Percentiles rank a stretch among this genome's conserved stretches.
Evolutionary conservation across 2,797 vertebrate genomes (phyloP).

Genomic region (Taeniopygia guttata): DNA sequence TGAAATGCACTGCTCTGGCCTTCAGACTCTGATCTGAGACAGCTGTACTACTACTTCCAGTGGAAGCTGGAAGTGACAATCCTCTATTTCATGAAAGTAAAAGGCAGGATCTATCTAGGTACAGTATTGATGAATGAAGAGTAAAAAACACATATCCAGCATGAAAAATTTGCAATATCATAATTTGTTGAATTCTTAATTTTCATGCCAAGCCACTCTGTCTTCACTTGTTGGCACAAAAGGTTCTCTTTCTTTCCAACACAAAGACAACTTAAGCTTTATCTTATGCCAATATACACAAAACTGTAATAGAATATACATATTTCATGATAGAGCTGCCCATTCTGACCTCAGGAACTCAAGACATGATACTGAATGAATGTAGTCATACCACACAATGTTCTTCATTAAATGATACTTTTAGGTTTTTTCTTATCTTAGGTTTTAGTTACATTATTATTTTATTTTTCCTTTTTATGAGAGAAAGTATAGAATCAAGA

Average conservation of each 20-base stretch:
- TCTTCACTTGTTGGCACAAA: rapidly evolving
- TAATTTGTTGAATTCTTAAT: not conserved
- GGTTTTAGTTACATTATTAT: not conserved
- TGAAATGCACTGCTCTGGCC: not conserved
- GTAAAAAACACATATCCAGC: not conserved
- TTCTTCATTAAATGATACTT: not conserved
- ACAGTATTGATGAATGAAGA: not conserved
- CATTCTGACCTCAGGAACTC: not conserved
- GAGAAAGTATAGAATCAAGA: not conserved
- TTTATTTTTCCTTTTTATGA: not conserved
- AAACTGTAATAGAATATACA: not conserved
- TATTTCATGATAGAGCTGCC: not conserved
- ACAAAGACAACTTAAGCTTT: not conserved
- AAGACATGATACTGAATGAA: not conserved
- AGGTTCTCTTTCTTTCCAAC: not conserved
- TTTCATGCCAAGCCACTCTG: not conserved
- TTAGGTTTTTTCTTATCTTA: not conserved
- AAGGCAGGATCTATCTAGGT: not conserved
- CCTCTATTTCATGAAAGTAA: not conserved
- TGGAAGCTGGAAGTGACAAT: not conserved
- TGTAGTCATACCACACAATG: not conserved
- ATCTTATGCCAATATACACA: not conserved
- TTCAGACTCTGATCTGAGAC: not conserved
- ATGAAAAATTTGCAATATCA: not conserved
- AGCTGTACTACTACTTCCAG: not conserved